Evolutionary conservation across 2,797 vertebrate species (phyloP).

Genomic region (Gymnocypris eckloni): DNA sequence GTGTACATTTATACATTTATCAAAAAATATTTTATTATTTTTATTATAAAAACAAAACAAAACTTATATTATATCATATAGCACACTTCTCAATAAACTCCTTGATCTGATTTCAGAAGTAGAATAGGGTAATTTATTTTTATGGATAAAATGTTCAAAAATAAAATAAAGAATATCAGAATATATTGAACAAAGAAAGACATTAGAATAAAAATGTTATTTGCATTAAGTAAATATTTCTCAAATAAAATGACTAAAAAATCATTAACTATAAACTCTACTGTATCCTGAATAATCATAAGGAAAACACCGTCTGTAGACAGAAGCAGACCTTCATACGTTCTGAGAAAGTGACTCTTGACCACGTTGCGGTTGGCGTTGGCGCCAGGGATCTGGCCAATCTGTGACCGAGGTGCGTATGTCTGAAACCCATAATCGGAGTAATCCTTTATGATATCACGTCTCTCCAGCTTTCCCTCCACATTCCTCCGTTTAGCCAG

Average conservation of each 20-base stretch:
- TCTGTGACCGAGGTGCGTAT: conserved; percentile 73
- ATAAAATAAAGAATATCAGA: background rate
- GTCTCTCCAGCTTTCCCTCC: conserved; percentile 77
- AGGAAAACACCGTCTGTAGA: background rate
- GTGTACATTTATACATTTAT: too few relatives aligned
- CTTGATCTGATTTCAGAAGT: too few relatives aligned
- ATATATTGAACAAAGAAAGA: background rate
- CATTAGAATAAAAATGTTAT: background rate
- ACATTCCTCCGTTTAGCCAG: conserved; percentile 75
- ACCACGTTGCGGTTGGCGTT: conserved; percentile 67
- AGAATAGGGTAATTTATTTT: background rate
- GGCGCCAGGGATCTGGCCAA: conserved; percentile 76
- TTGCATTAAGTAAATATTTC: background rate
- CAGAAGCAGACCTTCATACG: conserved; percentile 82
- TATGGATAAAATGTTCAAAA: background rate
- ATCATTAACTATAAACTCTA: background rate
- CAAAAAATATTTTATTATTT: too few relatives aligned
- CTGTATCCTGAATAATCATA: background rate
- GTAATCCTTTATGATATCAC: conserved; percentile 78
- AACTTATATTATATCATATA: too few relatives aligned
- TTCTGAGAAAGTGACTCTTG: conserved; percentile 80
- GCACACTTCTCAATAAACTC: too few relatives aligned
- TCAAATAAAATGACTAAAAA: background rate
- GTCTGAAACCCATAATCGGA: conserved; percentile 75
- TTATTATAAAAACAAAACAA: too few relatives aligned